Evolutionary conservation across 2,113 vertebrate genomes (phyloP).

Genomic region (Urocynchramus pylzowi): DNA sequence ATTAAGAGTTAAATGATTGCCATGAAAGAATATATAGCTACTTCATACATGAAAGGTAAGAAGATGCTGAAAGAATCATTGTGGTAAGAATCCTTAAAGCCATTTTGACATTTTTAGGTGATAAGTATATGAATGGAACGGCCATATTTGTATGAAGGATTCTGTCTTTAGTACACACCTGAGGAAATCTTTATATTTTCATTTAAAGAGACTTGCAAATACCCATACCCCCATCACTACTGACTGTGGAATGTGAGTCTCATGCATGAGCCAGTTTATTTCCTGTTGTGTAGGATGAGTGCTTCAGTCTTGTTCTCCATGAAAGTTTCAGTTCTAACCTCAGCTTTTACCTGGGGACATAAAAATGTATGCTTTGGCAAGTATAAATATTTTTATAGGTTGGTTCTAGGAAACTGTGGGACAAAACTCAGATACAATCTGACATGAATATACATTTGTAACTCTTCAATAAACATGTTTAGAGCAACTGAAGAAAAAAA

Average conservation of each 20-base stretch:
- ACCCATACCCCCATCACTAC: background rate
- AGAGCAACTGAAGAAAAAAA: background rate
- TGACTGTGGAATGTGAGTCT: background rate
- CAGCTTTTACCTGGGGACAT: background rate
- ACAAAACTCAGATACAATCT: background rate
- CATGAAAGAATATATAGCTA: background rate
- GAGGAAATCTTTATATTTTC: background rate
- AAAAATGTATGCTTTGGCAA: background rate
- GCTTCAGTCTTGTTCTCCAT: background rate
- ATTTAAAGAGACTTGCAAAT: background rate
- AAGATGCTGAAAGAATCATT: background rate
- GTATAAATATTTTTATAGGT: background rate
- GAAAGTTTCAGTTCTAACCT: background rate
- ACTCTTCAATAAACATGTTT: background rate
- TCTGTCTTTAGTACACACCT: background rate
- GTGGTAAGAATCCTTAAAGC: background rate
- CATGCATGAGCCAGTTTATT: background rate
- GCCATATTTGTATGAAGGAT: background rate
- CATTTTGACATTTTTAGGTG: background rate
- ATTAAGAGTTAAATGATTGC: background rate
- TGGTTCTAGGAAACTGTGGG: background rate
- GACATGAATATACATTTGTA: background rate
- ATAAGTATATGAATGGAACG: background rate
- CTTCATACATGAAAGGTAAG: background rate
- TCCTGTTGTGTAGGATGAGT: background rate